Percentiles rank a stretch among this genome's conserved stretches.
Evolutionary conservation across 2,113 vertebrate genomes (phyloP).

Genomic region (Sialia sialis): DNA sequence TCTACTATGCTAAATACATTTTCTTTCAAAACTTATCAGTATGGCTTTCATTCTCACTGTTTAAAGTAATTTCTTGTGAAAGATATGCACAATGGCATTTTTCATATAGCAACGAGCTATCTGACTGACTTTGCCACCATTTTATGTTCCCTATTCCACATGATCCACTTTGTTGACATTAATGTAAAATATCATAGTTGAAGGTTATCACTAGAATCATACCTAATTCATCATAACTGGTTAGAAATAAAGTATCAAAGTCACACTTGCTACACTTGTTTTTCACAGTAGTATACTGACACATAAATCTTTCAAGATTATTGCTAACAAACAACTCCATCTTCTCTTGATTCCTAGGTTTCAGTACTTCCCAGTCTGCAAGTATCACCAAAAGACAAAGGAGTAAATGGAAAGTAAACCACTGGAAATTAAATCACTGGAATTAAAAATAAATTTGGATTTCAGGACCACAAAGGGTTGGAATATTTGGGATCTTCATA

Average conservation of each 20-base stretch:
- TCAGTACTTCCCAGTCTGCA: not conserved
- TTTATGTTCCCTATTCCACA: not conserved
- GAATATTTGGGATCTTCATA: not conserved
- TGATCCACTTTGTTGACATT: not conserved
- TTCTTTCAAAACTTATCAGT: not conserved
- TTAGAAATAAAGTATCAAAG: constrained; percentile 37
- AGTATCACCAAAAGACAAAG: not conserved
- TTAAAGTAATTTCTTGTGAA: not conserved
- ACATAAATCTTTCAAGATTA: not conserved
- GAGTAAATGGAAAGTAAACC: not conserved
- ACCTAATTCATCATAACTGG: not conserved
- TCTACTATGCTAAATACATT: not conserved
- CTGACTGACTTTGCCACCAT: not conserved
- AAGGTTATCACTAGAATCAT: not conserved
- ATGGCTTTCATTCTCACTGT: not conserved
- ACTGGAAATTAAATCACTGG: not conserved
- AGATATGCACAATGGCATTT: not conserved
- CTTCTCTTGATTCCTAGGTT: not conserved
- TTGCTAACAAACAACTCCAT: not conserved
- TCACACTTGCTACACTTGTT: not conserved
- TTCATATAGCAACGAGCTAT: not conserved
- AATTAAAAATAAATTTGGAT: not conserved
- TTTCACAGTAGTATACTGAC: not conserved
- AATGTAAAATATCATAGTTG: constrained; percentile 17
- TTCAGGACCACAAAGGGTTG: not conserved